Percentiles rank a stretch among this genome's conserved stretches.
Evolutionary conservation across 2,888 invertebrate species (phyloP).

Genomic region (Eulithis testata): DNA sequence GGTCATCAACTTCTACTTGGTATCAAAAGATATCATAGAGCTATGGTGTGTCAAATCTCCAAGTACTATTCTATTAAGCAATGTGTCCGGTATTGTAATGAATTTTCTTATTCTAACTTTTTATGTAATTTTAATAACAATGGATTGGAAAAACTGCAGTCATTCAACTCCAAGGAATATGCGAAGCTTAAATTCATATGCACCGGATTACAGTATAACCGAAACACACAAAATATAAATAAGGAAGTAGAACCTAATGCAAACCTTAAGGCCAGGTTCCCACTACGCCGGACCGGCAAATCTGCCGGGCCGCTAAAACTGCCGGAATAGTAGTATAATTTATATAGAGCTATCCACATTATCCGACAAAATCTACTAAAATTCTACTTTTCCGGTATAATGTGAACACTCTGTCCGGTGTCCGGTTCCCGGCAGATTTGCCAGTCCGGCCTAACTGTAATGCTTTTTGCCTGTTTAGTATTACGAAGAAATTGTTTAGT

Average conservation of each 20-base stretch:
- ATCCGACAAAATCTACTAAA: no score
- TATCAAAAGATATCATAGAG: slow-evolving; percentile 67
- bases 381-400: no score
- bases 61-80: slow-evolving; percentile 56
- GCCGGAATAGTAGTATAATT: no score
- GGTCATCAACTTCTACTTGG: slow-evolving; percentile 68
- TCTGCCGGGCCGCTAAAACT: no score
- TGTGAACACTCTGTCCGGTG: no score
- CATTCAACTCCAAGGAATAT: slow-evolving; percentile 47
- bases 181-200: slow-evolving; percentile 13
- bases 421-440: no score
- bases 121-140: slow-evolving; percentile 62
- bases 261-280: no score
- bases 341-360: no score
- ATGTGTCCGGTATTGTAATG: slow-evolving; percentile 64
- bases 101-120: slow-evolving; percentile 66
- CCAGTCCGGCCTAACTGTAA: no score
- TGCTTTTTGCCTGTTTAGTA: no score
- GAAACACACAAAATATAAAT: slow-evolving; percentile 32
- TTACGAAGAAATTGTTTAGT: no score
- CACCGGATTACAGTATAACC: slow-evolving; percentile 55
- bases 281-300: no score
- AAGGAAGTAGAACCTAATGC: not conserved
- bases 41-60: slow-evolving; percentile 64
- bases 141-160: slow-evolving; percentile 58